These are phyloP conservation scores for Eulemur rufifrons DNA, from an alignment of 2,113 vertebrate genomes.

Conservation along the genomic window DNA sequence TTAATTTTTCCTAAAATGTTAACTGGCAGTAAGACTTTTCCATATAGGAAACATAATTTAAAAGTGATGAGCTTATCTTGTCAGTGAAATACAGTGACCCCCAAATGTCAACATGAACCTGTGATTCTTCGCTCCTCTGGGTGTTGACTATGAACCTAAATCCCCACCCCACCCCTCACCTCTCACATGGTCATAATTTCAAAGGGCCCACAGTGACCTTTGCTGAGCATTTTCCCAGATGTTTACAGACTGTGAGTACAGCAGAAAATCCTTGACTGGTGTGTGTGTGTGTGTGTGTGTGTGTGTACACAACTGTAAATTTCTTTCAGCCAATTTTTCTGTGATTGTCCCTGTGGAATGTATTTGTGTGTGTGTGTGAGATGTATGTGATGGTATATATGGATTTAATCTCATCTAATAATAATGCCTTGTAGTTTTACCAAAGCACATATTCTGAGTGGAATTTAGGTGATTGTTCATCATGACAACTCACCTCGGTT, in stretches of 20 bases:
- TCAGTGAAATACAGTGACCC: slow-evolving; percentile 38
- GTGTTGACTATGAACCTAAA: slow-evolving; percentile 51
- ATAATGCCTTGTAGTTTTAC: slow-evolving; percentile 57
- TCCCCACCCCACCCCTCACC: background rate
- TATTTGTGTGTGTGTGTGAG: slow-evolving; percentile 59
- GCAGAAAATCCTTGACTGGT: slow-evolving; percentile 68
- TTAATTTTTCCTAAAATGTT: slow-evolving; percentile 59
- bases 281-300: slow-evolving; percentile 53
- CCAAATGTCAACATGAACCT: slow-evolving; percentile 24
- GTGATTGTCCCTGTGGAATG: slow-evolving; percentile 70
- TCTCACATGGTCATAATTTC: slow-evolving; percentile 73
- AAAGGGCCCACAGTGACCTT: slow-evolving; percentile 77
- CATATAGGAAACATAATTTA: slow-evolving; percentile 63
- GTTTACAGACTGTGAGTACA: slow-evolving; percentile 84
- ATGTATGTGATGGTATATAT: slow-evolving; percentile 50
- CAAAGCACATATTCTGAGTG: slow-evolving; percentile 47
- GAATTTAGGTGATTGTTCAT: slow-evolving; percentile 48
- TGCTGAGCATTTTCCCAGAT: slow-evolving; percentile 74
- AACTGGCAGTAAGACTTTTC: slow-evolving; percentile 45
- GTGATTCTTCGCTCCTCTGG: slow-evolving; percentile 21
- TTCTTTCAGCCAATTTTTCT: slow-evolving; percentile 73
- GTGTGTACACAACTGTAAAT: slow-evolving; percentile 75
- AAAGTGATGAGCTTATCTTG: slow-evolving; percentile 53
- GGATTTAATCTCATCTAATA: slow-evolving; percentile 66
- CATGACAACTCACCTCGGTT: background rate